Evolutionary conservation across 2,888 invertebrate genomes (phyloP).

Genomic region (Tricholauxania praeusta): DNA sequence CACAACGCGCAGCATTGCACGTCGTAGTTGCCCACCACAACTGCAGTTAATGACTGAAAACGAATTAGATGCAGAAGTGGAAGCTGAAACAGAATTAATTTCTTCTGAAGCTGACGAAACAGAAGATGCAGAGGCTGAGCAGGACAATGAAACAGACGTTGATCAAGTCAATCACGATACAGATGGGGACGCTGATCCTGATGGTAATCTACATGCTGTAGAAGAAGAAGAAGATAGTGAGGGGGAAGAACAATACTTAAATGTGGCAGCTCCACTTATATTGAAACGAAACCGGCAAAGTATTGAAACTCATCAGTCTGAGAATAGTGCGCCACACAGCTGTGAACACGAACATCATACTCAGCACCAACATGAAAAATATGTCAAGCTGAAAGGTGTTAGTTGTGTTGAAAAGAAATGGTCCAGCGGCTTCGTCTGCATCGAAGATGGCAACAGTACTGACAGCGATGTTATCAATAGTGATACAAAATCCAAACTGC

Average conservation of each 20-base stretch:
- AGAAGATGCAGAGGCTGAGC: slow-evolving; percentile 23
- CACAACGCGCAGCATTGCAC: not conserved
- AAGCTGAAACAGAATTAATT: slow-evolving; percentile 27
- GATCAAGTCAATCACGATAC: not conserved
- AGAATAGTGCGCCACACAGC: not conserved
- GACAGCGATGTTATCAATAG: not conserved
- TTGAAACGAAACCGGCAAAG: too few relatives aligned
- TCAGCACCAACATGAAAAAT: not conserved
- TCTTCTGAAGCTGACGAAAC: slow-evolving; percentile 28
- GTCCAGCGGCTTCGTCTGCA: slow-evolving; percentile 9
- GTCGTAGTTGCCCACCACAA: not conserved
- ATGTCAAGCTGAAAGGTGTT: not conserved
- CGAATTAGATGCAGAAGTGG: slow-evolving; percentile 16
- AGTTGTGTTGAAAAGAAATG: too few relatives aligned
- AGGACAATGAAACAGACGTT: slow-evolving; percentile 15
- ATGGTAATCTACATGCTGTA: not conserved
- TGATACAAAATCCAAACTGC: not conserved
- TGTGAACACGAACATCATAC: not conserved
- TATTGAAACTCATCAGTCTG: not conserved
- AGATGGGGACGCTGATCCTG: not conserved
- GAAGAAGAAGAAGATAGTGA: slow-evolving; percentile 5
- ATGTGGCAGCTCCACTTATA: too few relatives aligned
- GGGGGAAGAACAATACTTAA: not conserved
- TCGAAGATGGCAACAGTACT: slow-evolving; percentile 20
- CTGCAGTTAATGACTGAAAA: slow-evolving; percentile 13